These are phyloP conservation scores for Diarsia mendica DNA, from an alignment of 2,888 invertebrate species.

Conservation along the genomic window DNA sequence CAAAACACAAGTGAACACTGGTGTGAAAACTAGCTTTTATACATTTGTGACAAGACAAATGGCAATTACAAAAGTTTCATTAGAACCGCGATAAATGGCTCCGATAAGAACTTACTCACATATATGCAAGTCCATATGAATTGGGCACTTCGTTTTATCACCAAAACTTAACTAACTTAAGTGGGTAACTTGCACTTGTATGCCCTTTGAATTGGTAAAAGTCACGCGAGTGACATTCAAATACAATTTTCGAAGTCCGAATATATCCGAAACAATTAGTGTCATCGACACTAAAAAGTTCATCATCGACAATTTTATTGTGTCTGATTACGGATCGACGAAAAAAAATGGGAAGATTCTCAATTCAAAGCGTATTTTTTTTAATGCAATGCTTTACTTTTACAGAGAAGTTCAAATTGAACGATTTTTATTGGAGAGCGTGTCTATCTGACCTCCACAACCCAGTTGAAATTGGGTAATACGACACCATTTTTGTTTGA, in stretches of 20 bases:
- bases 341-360: no score
- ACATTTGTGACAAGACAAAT: constrained; percentile 26
- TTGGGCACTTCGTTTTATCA: constrained; percentile 60
- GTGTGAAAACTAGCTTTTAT: neutral
- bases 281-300: neutral
- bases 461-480: no score
- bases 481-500: no score
- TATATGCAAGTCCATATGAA: constrained; percentile 54
- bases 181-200: constrained; percentile 44
- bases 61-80: constrained; percentile 49
- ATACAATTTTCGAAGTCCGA: constrained; percentile 6
- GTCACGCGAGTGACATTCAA: constrained; percentile 51
- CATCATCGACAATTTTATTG: neutral
- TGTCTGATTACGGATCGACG: no score
- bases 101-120: constrained; percentile 36
- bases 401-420: no score
- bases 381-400: no score
- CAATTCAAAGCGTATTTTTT: no score
- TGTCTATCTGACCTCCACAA: no score
- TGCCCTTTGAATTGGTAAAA: constrained; percentile 26
- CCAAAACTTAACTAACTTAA: constrained; percentile 55
- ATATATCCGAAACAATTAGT: no score
- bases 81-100: constrained; percentile 25
- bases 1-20: neutral
- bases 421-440: no score